Conservation (phyloP, 2,797 vertebrate species). For the Sebastes hubbsi region DNA sequence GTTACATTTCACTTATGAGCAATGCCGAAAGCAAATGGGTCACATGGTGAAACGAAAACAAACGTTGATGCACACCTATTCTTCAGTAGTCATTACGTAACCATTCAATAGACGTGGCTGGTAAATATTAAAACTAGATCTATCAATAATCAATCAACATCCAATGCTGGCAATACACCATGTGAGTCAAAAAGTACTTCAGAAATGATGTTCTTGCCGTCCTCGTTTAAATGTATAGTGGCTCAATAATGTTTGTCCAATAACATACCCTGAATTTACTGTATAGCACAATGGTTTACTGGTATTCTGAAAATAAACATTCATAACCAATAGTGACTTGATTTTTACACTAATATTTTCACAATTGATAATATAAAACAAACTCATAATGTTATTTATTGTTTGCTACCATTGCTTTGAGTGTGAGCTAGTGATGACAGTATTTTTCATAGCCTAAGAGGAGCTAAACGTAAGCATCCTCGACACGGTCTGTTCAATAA, state of each 20-base stretch:
- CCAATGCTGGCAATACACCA: slow-evolving; percentile 32
- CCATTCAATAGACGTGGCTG: slow-evolving; percentile 26
- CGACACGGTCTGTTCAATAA: slow-evolving; percentile 1
- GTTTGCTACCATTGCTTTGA: slow-evolving; percentile 69
- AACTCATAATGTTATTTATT: slow-evolving; percentile 46
- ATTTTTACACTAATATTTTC: slow-evolving; percentile 56
- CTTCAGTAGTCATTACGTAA: slow-evolving; percentile 20
- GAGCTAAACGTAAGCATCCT: slow-evolving; percentile 28
- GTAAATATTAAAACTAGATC: slow-evolving; percentile 52
- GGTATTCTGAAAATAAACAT: slow-evolving; percentile 57
- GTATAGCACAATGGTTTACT: slow-evolving; percentile 56
- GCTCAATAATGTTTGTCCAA: slow-evolving; percentile 36
- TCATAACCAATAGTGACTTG: slow-evolving; percentile 37
- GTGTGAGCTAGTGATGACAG: slow-evolving; percentile 48
- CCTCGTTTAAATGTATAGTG: slow-evolving; percentile 48
- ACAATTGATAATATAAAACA: slow-evolving; percentile 64
- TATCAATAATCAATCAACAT: slow-evolving; percentile 33
- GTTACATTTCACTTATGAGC: slow-evolving; percentile 48
- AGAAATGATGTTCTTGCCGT: slow-evolving; percentile 10
- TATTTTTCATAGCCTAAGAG: slow-evolving; percentile 26
- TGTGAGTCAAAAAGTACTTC: slow-evolving; percentile 21
- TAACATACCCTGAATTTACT: slow-evolving; percentile 67
- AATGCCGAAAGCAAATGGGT: slow-evolving; percentile 40
- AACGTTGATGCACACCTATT: slow-evolving; percentile 2
- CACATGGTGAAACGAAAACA: slow-evolving; percentile 25